Base-by-base conservation (phyloP, 92 coral and sea anemone species). In the Umimayanthus chanpuru region DNA sequence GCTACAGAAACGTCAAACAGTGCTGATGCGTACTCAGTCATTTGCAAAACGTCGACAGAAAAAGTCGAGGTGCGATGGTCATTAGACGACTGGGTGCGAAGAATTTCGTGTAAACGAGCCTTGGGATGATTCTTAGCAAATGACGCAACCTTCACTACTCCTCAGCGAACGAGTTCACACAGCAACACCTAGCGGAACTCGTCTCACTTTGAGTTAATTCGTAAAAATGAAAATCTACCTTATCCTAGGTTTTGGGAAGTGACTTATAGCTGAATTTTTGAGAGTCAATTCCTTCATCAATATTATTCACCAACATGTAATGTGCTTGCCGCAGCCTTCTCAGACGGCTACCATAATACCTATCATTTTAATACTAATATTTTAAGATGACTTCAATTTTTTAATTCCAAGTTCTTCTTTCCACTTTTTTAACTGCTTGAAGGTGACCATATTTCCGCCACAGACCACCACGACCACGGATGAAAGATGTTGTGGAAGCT, bases 391-490 rank as follows among this genome's bases (percentile, higher is more conserved):
- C 32, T 75, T 86, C 41, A 81, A 16, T 65, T 79, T 41, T 41
- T 73, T 29, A 82, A 88, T 79, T 73, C 93, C 93, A 39, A 94
- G 73, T 25, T 88, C 82, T 36, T 90, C 85, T 67, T 93, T 96
- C 99, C 99, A 96, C 78, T 83, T 92, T 58, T 73, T 76, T 77
- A 95, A 65, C 86, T 94, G 94, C 4, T 92, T 90, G 55, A 96
- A 72, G 20, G 99, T 85, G 39, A 96, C 96, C 87, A 88, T 90
- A 70, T 90, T 96, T 65, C 99, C 99, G 5, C 99, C 99, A 58
- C 99, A 96, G 25, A 96, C 98, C 9, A 96, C 92, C 23, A 96
- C 94, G n/a, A 96, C 94, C 64, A 90, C 93, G 44, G 98, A 90
- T 61, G 88, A 82, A 2, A 96, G 61, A 29, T 91, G 93, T 1